Evolutionary conservation across 2,797 vertebrate species (phyloP), one percentile per base, ranked within the genome.

Genomic region (Trachurus trachurus): DNA sequence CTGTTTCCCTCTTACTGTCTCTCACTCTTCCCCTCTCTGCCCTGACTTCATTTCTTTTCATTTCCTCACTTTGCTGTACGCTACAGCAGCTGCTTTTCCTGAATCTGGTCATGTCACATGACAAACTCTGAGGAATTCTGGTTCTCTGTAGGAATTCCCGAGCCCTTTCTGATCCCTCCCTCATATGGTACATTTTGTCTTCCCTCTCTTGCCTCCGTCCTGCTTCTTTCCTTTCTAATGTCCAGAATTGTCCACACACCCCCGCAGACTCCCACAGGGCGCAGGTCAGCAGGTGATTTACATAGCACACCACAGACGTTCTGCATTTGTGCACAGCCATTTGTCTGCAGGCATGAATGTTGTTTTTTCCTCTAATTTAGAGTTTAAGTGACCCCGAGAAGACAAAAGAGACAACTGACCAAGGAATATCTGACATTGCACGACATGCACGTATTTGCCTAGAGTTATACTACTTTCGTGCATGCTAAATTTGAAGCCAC

Each of bases 11-110:
- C 37, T 78, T 9, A 6, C 50, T 4, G 54, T 66, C 61, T 76
- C 29, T 58, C n/a, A 56, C 59, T 79, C 65, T 73, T 76, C 47
- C 70, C 45, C 15, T 37, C 45, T 31, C n/a, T 9, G 12, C 34
- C 5, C 12, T 1, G 11, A 56, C 58, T 71, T 62, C 34, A 60
- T 67, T 50, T 78, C 58, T 76, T 81, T 81, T 87, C 61, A 87
- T 88, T 89, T 89, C 85, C 85, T 79, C 54, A 2, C 66, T 57
- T 58, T 47, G 40, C 76, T 50, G 63, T 71, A 50, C 57, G 66
- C 29, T 58, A n/a, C 34, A 62, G 50, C 84, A 88, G 83, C 87
- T 87, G 87, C 74, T 88, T 87, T 88, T 89, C 73, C 80, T 76
- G 81, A 84, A 66, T 77, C 45, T 65, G 40, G 67, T 81, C 60